These are phyloP conservation scores for Bugulina stolonifera DNA, from an alignment of 2,888 invertebrate genomes.

Conservation along the genomic window DNA sequence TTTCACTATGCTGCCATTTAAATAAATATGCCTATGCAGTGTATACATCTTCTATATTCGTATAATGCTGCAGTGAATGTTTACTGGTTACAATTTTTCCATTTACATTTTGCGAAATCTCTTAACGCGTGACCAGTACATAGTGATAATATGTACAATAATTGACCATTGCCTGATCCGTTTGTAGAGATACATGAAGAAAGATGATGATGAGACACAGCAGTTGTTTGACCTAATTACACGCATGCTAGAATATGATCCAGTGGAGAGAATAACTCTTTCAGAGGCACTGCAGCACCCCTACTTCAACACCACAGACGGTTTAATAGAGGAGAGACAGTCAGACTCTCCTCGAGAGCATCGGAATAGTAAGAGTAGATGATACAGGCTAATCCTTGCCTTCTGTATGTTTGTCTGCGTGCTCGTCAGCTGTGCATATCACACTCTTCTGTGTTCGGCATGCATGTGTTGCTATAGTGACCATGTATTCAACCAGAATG, in stretches of 20 bases:
- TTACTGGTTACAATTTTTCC: background rate
- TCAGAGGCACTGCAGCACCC: slow-evolving; percentile 82
- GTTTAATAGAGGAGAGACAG: slow-evolving; percentile 32
- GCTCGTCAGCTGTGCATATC: too few species aligned
- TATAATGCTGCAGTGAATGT: background rate
- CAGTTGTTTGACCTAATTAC: slow-evolving; percentile 89
- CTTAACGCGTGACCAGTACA: background rate
- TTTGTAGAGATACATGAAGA: slow-evolving; percentile 74
- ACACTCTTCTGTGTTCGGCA: too few species aligned
- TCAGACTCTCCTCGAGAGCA: slow-evolving; percentile 27
- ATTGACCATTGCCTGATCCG: too few species aligned
- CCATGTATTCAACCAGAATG: too few species aligned
- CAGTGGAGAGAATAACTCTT: slow-evolving; percentile 78
- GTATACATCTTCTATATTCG: background rate
- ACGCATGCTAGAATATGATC: slow-evolving; percentile 95
- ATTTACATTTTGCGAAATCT: background rate
- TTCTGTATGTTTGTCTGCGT: too few species aligned
- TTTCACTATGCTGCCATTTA: background rate
- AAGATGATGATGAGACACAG: slow-evolving; percentile 81
- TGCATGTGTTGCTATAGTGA: too few species aligned
- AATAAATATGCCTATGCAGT: background rate
- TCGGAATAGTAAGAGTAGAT: slow-evolving; percentile 14
- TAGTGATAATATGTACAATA: too few species aligned
- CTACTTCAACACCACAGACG: slow-evolving; percentile 63
- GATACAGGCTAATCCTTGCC: too few species aligned